Evolutionary conservation across 2,797 vertebrate genomes (phyloP), one percentile per base, ranked within the genome.

Genomic region (Strix occidentalis): DNA sequence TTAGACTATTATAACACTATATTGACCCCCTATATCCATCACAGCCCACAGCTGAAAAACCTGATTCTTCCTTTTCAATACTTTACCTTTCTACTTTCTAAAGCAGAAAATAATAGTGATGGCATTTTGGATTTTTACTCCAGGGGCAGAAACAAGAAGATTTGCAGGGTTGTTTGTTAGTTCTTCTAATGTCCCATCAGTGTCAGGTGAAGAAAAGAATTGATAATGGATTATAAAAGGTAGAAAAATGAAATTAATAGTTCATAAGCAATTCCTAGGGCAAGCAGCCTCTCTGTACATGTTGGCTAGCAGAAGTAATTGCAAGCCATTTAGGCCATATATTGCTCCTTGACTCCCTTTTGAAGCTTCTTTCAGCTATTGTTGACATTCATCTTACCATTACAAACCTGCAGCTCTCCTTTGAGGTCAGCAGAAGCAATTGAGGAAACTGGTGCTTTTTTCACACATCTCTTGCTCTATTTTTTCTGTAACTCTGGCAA

Each of bases 281-380:
- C 75, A 91, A 83, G 50, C 19, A 87, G 63, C 64, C 23, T 83
- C 51, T 79, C 56, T 66, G 51, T 43, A 74, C 37, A 7, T 41
- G 60, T 74, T 82, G 63, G 35, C 75, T 91, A 85, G 43, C 23
- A 94, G 78, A 93, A 77, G 76, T 71, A 80, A 94, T 87, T 85
- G 72, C 45, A 86, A 77, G 69, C 29, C n/a, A 85, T 91, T 83
- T 88, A 57, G 63, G 28, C 41, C 69, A 48, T 86, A 95, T 89
- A 95, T 93, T 81, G 50, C 26, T 93, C 61, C 61, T 94, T 91
- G 82, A 87, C 85, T 93, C 29, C 77, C 76, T 89, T 92, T 90
- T 81, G 68, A 90, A 90, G 23, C 33, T 88, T 53, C 80, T 84
- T 94, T 71, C 65, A 86, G 69, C 45, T 90, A 53, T 64, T 88